These are phyloP conservation scores for Reinhardtius hippoglossoides DNA, from an alignment of 2,113 vertebrate genomes.

Conservation along the genomic window DNA sequence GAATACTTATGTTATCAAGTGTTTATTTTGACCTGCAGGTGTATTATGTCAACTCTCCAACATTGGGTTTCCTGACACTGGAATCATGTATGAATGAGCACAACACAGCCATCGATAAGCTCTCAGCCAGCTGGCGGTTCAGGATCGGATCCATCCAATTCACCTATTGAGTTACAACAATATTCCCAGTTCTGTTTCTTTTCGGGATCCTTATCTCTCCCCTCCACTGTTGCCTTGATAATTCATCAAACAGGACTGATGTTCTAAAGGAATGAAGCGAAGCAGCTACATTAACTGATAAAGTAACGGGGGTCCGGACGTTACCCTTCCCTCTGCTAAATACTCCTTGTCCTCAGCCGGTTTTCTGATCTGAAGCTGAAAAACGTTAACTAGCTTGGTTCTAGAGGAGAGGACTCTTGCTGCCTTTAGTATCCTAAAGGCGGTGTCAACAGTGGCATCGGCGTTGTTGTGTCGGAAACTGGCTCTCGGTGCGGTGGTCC, in stretches of 20 bases:
- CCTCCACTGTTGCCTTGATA: conserved; percentile 25
- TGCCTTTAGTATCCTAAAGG: conserved; percentile 26
- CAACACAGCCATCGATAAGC: conserved; percentile 29
- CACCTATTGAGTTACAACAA: conserved; percentile 40
- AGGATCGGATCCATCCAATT: conserved; percentile 5
- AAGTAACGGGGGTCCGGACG: conserved; percentile 70
- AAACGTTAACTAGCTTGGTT: conserved; percentile 39
- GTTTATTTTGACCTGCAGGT: conserved; percentile 27
- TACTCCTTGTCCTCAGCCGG: background rate
- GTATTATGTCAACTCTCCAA: conserved; percentile 29
- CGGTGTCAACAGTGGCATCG: background rate
- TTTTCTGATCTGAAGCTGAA: conserved; percentile 50
- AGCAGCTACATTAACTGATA: conserved; percentile 71
- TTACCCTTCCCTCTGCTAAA: conserved; percentile 65
- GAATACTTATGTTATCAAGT: background rate
- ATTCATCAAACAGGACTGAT: conserved; percentile 53
- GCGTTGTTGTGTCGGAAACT: conserved; percentile 27
- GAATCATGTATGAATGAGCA: background rate
- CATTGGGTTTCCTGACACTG: conserved; percentile 2
- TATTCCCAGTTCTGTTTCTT: conserved; percentile 40
- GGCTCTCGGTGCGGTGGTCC: conserved; percentile 73
- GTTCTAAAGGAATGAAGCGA: conserved; percentile 62
- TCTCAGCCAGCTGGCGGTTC: conserved; percentile 44
- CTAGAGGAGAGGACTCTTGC: conserved; percentile 6
- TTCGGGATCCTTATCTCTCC: conserved; percentile 20